Evolutionary conservation across 2,113 vertebrate species (phyloP).

Genomic region (Psephotus haematonotus): DNA sequence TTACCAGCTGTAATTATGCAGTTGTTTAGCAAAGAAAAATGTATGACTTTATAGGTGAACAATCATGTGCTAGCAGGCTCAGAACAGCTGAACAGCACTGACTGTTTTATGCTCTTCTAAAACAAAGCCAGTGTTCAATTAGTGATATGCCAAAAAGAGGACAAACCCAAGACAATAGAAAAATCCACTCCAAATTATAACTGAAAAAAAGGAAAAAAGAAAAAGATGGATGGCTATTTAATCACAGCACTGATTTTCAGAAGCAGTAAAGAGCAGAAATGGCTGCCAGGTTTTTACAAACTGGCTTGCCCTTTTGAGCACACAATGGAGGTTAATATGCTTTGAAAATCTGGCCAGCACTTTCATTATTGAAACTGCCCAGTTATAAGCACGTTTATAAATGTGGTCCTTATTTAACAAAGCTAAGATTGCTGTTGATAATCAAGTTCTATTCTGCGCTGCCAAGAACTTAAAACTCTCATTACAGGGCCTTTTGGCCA

Average conservation of each 20-base stretch:
- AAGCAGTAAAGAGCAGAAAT: background rate
- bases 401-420: conserved; percentile 16
- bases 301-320: background rate
- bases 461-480: background rate
- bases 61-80: fast-evolving
- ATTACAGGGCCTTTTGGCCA: background rate
- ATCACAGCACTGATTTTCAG: background rate
- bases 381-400: background rate
- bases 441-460: background rate
- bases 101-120: background rate
- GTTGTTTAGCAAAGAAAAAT: background rate
- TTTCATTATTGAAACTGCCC: conserved; percentile 1
- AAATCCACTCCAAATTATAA: background rate
- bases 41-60: background rate
- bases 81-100: background rate
- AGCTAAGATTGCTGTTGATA: background rate
- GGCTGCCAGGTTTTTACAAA: conserved; percentile 8
- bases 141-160: background rate
- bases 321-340: background rate
- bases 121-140: background rate
- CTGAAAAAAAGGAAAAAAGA: background rate
- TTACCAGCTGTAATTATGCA: background rate
- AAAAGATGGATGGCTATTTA: background rate
- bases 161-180: background rate
- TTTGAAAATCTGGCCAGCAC: background rate